A percentile compares a stretch with the other conserved stretches of the same genome.
Evolutionary conservation across 2,888 invertebrate species (phyloP).

Genomic region (Dendrolimus houi): DNA sequence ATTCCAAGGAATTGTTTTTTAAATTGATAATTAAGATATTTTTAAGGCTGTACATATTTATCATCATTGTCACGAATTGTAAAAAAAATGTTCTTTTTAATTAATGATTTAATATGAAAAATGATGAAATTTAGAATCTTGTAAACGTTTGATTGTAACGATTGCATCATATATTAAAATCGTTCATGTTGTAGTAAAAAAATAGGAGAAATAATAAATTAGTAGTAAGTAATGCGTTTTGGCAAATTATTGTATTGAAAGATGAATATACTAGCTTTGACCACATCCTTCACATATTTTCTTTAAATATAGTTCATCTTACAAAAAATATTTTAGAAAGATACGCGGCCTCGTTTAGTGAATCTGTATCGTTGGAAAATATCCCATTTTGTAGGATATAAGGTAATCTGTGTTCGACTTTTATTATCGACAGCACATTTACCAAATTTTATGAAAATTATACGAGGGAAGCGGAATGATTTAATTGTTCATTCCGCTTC

Average conservation of each 20-base stretch:
- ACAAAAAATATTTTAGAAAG: too few species aligned
- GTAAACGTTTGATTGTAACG: slow-evolving; percentile 52
- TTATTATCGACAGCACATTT: too few species aligned
- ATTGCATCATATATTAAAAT: slow-evolving; percentile 50
- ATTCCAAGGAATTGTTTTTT: slow-evolving; percentile 32
- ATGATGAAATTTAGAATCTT: slow-evolving; percentile 49
- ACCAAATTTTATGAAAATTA: too few species aligned
- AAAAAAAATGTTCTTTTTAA: slow-evolving; percentile 51
- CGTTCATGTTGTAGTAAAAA: slow-evolving; percentile 69
- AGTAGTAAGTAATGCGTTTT: slow-evolving; percentile 2
- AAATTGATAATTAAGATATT: slow-evolving; percentile 9
- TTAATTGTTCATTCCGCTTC: too few species aligned
- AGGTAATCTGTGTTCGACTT: too few species aligned
- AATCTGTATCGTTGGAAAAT: too few species aligned
- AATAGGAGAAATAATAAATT: slow-evolving; percentile 34
- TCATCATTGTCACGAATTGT: slow-evolving; percentile 39
- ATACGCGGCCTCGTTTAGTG: too few species aligned
- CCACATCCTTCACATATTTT: too few species aligned
- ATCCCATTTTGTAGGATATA: too few species aligned
- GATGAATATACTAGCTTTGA: too few species aligned
- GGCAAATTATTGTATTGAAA: slow-evolving; percentile 5
- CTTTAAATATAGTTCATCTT: too few species aligned
- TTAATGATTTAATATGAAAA: slow-evolving; percentile 37
- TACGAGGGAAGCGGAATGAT: too few species aligned
- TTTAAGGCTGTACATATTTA: slow-evolving; percentile 59